Evolutionary conservation across 2,888 invertebrate species (phyloP).

Genomic region (Glaucopsyche alexis): DNA sequence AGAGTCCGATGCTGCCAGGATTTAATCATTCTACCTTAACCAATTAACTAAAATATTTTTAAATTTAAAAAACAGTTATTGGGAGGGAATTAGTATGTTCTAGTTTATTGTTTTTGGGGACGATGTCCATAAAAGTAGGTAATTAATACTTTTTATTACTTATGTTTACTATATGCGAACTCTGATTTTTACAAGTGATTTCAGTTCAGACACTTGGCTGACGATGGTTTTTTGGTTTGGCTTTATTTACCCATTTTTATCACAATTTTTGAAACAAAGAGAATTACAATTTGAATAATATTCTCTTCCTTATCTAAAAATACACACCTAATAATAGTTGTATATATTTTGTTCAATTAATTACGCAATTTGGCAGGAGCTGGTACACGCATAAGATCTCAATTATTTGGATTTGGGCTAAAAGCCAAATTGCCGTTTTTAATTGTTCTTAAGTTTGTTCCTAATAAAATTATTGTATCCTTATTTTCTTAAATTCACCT

Average conservation of each 20-base stretch:
- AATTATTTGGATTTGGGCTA: constrained; percentile 28
- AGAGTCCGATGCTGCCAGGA: no score
- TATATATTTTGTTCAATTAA: constrained; percentile 25
- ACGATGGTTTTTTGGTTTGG: neutral
- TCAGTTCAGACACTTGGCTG: neutral
- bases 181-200: neutral
- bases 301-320: neutral
- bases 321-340: constrained; percentile 24
- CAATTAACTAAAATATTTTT: no score
- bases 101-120: no score
- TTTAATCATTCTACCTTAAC: no score
- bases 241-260: neutral
- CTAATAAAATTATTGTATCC: neutral
- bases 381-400: constrained; percentile 27
- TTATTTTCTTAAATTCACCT: neutral
- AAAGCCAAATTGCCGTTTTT: constrained; percentile 21
- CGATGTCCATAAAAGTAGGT: neutral
- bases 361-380: constrained; percentile 28
- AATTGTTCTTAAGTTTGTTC: constrained; percentile 24
- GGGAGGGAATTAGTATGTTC: no score
- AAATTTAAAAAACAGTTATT: no score
- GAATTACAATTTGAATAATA: neutral
- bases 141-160: neutral
- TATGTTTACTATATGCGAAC: neutral
- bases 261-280: neutral